phyloP scores from a whole-genome alignment of 1,140 invertebrate genomes.

The Mactra quadrangularis region DNA sequence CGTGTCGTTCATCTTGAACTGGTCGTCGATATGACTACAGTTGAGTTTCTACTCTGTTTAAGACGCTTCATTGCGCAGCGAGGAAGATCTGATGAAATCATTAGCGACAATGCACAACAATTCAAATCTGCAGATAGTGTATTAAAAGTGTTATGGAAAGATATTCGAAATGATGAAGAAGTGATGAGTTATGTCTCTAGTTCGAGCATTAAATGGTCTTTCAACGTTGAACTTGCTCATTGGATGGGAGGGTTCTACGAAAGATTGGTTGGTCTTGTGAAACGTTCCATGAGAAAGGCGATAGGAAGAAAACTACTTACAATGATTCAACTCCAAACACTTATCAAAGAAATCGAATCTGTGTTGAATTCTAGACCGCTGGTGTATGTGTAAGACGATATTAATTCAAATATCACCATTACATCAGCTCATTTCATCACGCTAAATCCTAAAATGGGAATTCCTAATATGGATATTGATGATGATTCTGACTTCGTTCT shows the following conservation, averaged over 20 bases:
- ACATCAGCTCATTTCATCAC: constrained; percentile 1
- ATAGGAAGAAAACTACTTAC: constrained; percentile 19
- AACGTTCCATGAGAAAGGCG: neutral
- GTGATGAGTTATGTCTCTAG: neutral
- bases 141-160: neutral
- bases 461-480: no score
- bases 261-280: no score
- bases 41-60: constrained; percentile 8
- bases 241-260: no score
- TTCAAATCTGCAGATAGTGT: no score
- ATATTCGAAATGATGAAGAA: neutral
- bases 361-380: neutral
- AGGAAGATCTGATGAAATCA: neutral
- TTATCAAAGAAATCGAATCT: constrained; percentile 13
- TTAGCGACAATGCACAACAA: constrained; percentile 1
- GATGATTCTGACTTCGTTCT: no score
- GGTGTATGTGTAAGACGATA: no score
- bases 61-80: constrained; percentile 8
- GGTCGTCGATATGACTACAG: constrained; percentile 6
- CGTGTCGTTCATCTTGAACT: constrained; percentile 30
- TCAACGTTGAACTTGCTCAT: constrained; percentile 7
- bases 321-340: constrained; percentile 4
- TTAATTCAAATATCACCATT: no score
- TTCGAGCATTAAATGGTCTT: constrained; percentile 2
- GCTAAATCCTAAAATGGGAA: neutral